Percentiles rank a stretch among this genome's conserved stretches.
Conservation (phyloP, 2,113 vertebrate genomes). For the Ibidorhyncha struthersii region DNA sequence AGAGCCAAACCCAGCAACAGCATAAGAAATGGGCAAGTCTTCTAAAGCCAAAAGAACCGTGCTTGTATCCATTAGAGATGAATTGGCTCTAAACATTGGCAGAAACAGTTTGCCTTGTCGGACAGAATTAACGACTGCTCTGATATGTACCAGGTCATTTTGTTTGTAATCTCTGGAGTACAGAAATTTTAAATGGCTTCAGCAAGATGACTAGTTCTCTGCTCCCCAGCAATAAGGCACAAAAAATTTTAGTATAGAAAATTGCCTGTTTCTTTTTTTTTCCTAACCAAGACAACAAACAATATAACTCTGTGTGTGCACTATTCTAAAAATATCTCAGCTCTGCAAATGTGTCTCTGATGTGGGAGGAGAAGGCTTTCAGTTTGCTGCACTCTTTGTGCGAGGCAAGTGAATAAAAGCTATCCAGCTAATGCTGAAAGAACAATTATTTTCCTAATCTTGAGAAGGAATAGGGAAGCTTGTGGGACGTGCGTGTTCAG, state of each 20-base stretch:
- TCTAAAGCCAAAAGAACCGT: background rate
- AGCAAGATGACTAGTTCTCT: background rate
- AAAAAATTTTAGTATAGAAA: conserved; percentile 63
- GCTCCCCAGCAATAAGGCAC: conserved; percentile 31
- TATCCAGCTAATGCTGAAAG: conserved; percentile 24
- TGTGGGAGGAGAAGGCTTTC: conserved; percentile 64
- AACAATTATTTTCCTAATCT: conserved; percentile 17
- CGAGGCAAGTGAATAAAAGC: conserved; percentile 44
- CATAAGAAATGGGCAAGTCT: conserved; percentile 7
- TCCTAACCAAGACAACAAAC: conserved; percentile 61
- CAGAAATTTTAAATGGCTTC: conserved; percentile 9
- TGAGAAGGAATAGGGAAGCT: background rate
- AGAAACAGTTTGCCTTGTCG: conserved; percentile 26
- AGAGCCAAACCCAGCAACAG: conserved; percentile 42
- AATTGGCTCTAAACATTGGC: conserved; percentile 8
- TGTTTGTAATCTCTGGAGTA: conserved; percentile 30
- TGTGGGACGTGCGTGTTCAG: background rate
- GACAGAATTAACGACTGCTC: background rate
- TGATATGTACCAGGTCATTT: conserved; percentile 47
- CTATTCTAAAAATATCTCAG: conserved; percentile 68
- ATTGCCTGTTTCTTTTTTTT: conserved; percentile 24
- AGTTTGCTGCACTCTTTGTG: conserved; percentile 54
- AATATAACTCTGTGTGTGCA: conserved; percentile 65
- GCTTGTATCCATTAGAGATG: conserved; percentile 8
- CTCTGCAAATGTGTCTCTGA: conserved; percentile 59